Base-by-base conservation (phyloP, 2,797 vertebrate species). In the Eulemur albifrons region DNA sequence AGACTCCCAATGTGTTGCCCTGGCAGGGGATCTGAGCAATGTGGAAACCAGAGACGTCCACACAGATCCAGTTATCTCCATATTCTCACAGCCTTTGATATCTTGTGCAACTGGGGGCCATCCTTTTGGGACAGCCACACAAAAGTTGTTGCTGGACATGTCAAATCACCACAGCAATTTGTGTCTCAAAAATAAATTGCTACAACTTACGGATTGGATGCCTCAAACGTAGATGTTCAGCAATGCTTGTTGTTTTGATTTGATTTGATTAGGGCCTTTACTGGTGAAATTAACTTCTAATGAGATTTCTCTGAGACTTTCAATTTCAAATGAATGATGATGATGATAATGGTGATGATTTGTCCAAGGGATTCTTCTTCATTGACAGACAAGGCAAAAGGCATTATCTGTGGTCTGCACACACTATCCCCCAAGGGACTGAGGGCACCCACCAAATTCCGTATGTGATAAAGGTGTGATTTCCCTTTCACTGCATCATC, bases 1-100 rank as follows among this genome's bases (percentile, higher is more conserved):
- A 65, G 35, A 40, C 8, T 94, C 65, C n/a, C 69, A 81, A 21
- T 72, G 27, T 89, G 82, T 81, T 75, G 27, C 18, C 70, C 88
- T 94, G 96, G 96, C 89, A 90, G 48, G 89, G 27, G 93, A 93
- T 93, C 75, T 90, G 76, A 97, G 76, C 63, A 63, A 72, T 91
- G 86, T 77, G 35, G 48, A 81, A 97, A 81, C 40, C 32, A 89
- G 59, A 95, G 85, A 54, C 2, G 0, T 8, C 90, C 45, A 8
- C 77, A 7, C 10, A 92, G 59, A 76, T 84, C 54, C 73, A 57
- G 54, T 92, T 83, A 69, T 63, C 67, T 79, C 59, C 25, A 3
- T 32, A n/a, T 79, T 95, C 81, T 70, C 81, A 92, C 73, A 82
- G 63, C 35, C 67, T 90, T 63, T 32, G 65, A 81, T 81, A 73